Percentiles rank a stretch among this genome's conserved stretches.
These are phyloP conservation scores for Dorcus hopei DNA, from an alignment of 2,888 invertebrate genomes.

Conservation along the genomic window DNA sequence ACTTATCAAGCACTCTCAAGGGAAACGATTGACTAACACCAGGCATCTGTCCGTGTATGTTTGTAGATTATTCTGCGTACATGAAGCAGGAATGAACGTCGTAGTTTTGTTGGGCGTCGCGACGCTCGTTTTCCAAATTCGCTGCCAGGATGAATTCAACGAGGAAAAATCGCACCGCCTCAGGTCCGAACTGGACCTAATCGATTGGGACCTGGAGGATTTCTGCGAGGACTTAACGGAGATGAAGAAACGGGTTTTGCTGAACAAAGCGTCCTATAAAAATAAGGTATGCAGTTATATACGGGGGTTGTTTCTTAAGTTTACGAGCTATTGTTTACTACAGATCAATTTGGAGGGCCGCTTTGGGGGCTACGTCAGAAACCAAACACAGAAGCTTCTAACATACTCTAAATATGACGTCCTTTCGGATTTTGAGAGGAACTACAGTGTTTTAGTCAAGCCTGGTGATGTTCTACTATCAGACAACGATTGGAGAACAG, in stretches of 20 bases:
- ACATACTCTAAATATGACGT: conserved; percentile 21
- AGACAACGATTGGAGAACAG: conserved; percentile 53
- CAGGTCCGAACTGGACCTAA: conserved; percentile 44
- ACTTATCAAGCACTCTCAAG: no score
- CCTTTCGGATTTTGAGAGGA: conserved; percentile 47
- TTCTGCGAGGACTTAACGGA: conserved; percentile 50
- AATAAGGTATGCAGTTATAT: conserved; percentile 28
- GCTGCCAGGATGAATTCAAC: conserved; percentile 3
- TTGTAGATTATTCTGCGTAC: no score
- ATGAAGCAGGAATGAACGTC: background rate
- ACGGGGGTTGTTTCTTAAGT: background rate
- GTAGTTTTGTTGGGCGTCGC: background rate
- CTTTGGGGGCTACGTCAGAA: conserved; percentile 50
- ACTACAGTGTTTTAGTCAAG: conserved; percentile 52
- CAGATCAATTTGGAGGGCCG: conserved; percentile 50
- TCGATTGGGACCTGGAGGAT: conserved; percentile 54
- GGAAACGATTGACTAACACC: no score
- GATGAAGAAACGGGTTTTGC: conserved; percentile 33
- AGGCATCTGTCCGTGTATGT: no score
- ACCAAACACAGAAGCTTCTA: conserved; percentile 40
- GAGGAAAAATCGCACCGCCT: conserved; percentile 14
- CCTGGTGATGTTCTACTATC: conserved; percentile 54
- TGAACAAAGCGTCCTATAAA: conserved; percentile 33
- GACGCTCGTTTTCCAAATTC: no score
- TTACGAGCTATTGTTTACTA: conserved; percentile 3